These are phyloP conservation scores for Hofmannophila pseudospretella DNA, from an alignment of 2,888 invertebrate genomes.

Conservation along the genomic window DNA sequence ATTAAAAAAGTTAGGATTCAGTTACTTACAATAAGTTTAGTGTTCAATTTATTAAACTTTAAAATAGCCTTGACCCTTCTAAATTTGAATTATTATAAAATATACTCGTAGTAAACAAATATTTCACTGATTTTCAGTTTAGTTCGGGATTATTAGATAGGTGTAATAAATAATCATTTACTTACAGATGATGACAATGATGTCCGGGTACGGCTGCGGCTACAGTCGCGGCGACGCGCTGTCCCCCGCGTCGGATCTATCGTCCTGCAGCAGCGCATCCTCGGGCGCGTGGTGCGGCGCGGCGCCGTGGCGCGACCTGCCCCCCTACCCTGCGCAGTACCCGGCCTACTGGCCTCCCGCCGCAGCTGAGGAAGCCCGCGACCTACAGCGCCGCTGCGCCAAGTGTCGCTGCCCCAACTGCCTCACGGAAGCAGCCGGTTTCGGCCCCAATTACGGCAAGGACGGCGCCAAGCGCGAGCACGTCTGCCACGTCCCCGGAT, in stretches of 20 bases:
- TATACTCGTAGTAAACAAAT: no score
- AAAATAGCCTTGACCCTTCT: no score
- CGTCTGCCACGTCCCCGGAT: conserved; percentile 91
- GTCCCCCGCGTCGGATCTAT: conserved; percentile 64
- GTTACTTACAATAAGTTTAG: no score
- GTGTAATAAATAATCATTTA: no score
- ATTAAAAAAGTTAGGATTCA: no score
- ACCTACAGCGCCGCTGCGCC: conserved; percentile 83
- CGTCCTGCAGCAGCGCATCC: conserved; percentile 66
- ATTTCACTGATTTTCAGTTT: no score
- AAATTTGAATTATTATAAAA: no score
- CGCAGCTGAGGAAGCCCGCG: conserved; percentile 65
- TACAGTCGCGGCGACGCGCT: conserved; percentile 73
- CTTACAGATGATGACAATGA: conserved; percentile 71
- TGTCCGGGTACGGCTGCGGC: conserved; percentile 61
- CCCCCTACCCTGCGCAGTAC: conserved; percentile 65
- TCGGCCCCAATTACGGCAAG: conserved; percentile 85
- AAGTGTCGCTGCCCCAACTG: conserved; percentile 91
- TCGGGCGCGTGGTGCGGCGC: conserved; percentile 57
- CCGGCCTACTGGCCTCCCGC: conserved; percentile 70
- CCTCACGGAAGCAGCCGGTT: conserved; percentile 86
- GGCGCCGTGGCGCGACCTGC: conserved; percentile 60
- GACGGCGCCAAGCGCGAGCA: conserved; percentile 88
- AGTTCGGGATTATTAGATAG: no score
- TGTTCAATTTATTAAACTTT: no score